Evolutionary conservation across 2,797 vertebrate genomes (phyloP).

Genomic region (Darevskia mixta): DNA sequence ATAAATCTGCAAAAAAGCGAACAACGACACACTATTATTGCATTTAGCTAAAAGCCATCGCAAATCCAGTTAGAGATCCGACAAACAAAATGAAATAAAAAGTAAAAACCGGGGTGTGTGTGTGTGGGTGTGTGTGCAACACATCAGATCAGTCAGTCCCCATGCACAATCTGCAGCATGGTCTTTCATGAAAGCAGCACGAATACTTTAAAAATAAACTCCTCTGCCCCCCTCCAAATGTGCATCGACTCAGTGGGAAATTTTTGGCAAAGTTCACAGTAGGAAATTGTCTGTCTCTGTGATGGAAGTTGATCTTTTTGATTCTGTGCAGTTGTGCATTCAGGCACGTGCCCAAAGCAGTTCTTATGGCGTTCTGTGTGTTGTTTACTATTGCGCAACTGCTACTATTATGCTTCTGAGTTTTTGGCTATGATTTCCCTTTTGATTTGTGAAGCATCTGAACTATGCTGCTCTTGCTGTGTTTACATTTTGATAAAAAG

Average conservation of each 20-base stretch:
- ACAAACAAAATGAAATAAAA: too few relatives aligned
- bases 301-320: not conserved
- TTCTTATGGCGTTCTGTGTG: not conserved
- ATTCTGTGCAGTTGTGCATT: not conserved
- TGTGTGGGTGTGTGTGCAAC: too few relatives aligned
- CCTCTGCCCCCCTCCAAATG: too few relatives aligned
- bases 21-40: too few relatives aligned
- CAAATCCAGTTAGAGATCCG: too few relatives aligned
- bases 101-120: too few relatives aligned
- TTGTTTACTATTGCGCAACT: conserved; percentile 34
- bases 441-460: conserved; percentile 27
- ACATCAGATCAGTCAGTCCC: too few relatives aligned
- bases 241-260: not conserved
- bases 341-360: not conserved
- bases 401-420: not conserved
- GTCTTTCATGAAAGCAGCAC: too few relatives aligned
- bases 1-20: too few relatives aligned
- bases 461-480: conserved; percentile 26
- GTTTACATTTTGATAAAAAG: conserved; percentile 36
- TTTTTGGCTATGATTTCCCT: conserved; percentile 22
- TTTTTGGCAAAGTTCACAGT: not conserved
- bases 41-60: too few relatives aligned
- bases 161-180: too few relatives aligned
- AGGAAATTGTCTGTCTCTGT: not conserved
- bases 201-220: too few relatives aligned